Percentiles rank a stretch among this genome's conserved stretches.
Evolutionary conservation across 2,797 vertebrate species (phyloP).

Genomic region (Poeciliopsis infans): DNA sequence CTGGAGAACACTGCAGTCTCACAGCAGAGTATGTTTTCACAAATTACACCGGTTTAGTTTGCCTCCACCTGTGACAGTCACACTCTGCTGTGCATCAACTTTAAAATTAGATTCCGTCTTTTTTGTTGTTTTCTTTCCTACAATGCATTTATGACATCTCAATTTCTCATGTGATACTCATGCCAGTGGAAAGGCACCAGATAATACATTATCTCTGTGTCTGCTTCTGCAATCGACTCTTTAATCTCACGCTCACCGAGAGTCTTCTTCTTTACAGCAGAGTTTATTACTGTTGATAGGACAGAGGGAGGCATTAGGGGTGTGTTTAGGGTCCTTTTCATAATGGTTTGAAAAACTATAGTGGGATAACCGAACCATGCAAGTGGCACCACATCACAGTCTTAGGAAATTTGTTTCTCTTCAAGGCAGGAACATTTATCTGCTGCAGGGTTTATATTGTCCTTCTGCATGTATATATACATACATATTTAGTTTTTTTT

Average conservation of each 20-base stretch:
- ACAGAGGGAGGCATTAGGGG: background rate
- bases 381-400: background rate
- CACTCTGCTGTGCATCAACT: background rate
- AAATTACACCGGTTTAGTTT: background rate
- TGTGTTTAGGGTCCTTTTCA: background rate
- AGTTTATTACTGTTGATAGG: constrained; percentile 3
- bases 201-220: constrained; percentile 1
- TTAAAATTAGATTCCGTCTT: constrained; percentile 3
- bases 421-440: background rate
- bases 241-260: background rate
- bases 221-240: background rate
- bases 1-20: background rate
- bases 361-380: background rate
- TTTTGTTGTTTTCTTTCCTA: background rate
- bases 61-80: background rate
- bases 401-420: background rate
- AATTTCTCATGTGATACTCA: background rate
- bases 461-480: too few species aligned
- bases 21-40: background rate
- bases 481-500: too few species aligned
- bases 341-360: background rate
- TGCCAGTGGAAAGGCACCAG: background rate
- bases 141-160: background rate
- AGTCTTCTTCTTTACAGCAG: background rate
- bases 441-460: background rate